A percentile compares a stretch with the other conserved stretches of the same genome.
These are phyloP conservation scores for Halocynthia roretzi DNA, from an alignment of 23 tunicate genomes.

Conservation along the genomic window DNA sequence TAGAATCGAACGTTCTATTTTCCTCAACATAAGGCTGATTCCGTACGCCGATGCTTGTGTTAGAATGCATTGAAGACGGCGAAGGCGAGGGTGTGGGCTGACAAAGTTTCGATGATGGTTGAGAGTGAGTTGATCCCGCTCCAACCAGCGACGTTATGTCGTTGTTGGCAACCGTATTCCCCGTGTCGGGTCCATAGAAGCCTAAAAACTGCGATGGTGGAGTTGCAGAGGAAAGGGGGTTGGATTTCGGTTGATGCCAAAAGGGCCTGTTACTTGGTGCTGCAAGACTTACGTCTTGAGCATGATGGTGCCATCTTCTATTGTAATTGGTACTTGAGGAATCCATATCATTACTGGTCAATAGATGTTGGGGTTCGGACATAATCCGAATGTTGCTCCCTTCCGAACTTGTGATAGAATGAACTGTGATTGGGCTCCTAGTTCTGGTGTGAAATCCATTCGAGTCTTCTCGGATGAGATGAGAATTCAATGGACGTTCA, in stretches of 20 bases:
- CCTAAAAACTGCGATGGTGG: slow-evolving; percentile 22
- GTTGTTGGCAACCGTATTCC: no score
- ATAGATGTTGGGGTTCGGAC: background rate
- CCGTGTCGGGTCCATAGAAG: background rate
- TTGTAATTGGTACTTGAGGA: background rate
- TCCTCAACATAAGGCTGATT: no score
- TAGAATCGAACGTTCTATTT: no score
- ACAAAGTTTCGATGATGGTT: no score
- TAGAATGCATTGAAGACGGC: no score
- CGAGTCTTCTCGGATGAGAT: slow-evolving; percentile 1
- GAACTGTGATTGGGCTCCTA: slow-evolving; percentile 19
- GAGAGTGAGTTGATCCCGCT: no score
- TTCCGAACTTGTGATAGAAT: slow-evolving; percentile 36
- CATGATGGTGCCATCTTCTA: slow-evolving; percentile 51
- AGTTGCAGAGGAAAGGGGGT: slow-evolving; percentile 8
- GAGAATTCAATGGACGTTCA: slow-evolving; percentile 14
- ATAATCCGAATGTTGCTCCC: slow-evolving; percentile 5
- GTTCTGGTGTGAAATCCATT: no score
- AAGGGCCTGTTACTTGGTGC: slow-evolving; percentile 18
- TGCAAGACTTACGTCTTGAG: slow-evolving; percentile 70
- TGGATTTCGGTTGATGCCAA: slow-evolving; percentile 15
- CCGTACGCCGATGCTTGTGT: no score
- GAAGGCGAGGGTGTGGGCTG: no score
- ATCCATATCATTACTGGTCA: slow-evolving; percentile 3
- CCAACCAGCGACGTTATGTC: no score